Base-by-base conservation (phyloP, 2,113 vertebrate genomes). In the Sinocyclocheilus grahami region DNA sequence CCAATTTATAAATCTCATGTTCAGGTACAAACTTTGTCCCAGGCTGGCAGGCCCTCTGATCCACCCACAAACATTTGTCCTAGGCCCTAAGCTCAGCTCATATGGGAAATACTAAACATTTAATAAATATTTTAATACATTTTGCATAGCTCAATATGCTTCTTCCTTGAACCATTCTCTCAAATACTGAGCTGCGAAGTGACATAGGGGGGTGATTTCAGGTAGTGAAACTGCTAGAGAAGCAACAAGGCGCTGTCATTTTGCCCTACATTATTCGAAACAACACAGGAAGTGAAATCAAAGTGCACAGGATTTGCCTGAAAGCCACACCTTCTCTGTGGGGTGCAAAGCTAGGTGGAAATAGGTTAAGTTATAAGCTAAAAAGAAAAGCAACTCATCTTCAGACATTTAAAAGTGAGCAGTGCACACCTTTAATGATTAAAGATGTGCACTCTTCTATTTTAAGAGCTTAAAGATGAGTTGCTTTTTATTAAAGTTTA, bases 201-300 rank as follows among this genome's bases (percentile, higher is more conserved):
- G 63, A 37, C 81, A 71, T 30, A 33, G 22, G 63, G 2, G 1
- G 39, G 4, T 1, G 42, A 20, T 37, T 83, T 55, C 10, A n/a
- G 20, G 78, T 42, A 82, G 58, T 74, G 86, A 87, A 87, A 89
- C 51, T 33, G 14, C 51, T 8, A 63, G 30, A 86, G 72, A 78
- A 10, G 9, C 72, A 30, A 22, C 33, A 11, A 33, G n/a, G 12
- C 63, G 1, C 10, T 12, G 20, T 60, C 74, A 48, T 39, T 82
- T 62, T 69, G 58, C 76, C 48, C 62, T 81, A 83, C 86, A 90
- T 90, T 88, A 92, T 85, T 87, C 87, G 89, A 93, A 90, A 90
- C 89, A 89, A 83, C 84, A 79, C 60, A 58, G 86, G 81, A 90
- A 91, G 89, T 90, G 92, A 93, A 93, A 94, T 93, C 67, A 72